Conservation (phyloP, 2,888 invertebrate genomes). For the Opisthograptis luteolata region DNA sequence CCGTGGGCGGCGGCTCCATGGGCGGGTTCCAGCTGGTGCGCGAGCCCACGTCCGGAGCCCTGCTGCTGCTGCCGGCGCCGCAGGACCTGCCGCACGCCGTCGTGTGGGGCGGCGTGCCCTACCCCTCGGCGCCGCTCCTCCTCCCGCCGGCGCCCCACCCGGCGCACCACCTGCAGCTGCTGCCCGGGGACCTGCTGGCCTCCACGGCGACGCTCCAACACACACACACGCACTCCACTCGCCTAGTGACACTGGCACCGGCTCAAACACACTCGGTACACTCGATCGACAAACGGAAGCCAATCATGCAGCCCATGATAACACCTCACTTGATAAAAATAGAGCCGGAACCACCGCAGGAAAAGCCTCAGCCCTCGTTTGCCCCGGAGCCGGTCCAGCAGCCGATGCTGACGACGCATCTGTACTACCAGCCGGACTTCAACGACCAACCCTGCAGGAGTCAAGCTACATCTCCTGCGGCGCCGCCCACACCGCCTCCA, state of each 20-base stretch:
- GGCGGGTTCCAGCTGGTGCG: slow-evolving; percentile 94
- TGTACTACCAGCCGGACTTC: slow-evolving; percentile 84
- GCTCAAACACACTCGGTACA: slow-evolving; percentile 71
- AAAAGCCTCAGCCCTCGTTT: slow-evolving; percentile 70
- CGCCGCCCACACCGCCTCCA: slow-evolving; percentile 80
- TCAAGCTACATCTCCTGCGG: slow-evolving; percentile 85
- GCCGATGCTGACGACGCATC: slow-evolving; percentile 81
- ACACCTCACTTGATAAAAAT: slow-evolving; percentile 87
- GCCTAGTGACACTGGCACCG: slow-evolving; percentile 87
- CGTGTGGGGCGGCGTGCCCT: slow-evolving; percentile 89
- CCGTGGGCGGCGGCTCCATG: slow-evolving; percentile 84
- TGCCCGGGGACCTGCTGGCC: slow-evolving; percentile 87
- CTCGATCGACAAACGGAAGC: slow-evolving; percentile 69
- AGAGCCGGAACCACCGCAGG: slow-evolving; percentile 86
- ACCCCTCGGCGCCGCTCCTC: slow-evolving; percentile 70
- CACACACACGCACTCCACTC: slow-evolving; percentile 87
- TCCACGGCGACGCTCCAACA: slow-evolving; percentile 87
- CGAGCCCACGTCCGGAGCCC: slow-evolving; percentile 93
- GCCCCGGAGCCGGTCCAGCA: slow-evolving; percentile 79
- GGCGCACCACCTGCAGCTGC: slow-evolving; percentile 86
- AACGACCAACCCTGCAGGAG: slow-evolving; percentile 80
- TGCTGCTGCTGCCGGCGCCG: slow-evolving; percentile 90
- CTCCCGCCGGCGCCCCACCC: slow-evolving; percentile 82
- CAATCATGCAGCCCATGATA: slow-evolving; percentile 76
- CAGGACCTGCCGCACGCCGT: slow-evolving; percentile 89